Percentiles rank a stretch among this genome's conserved stretches.
These are phyloP conservation scores for Neomonachus schauinslandi DNA, from an alignment of 2,113 vertebrate genomes.

Conservation along the genomic window DNA sequence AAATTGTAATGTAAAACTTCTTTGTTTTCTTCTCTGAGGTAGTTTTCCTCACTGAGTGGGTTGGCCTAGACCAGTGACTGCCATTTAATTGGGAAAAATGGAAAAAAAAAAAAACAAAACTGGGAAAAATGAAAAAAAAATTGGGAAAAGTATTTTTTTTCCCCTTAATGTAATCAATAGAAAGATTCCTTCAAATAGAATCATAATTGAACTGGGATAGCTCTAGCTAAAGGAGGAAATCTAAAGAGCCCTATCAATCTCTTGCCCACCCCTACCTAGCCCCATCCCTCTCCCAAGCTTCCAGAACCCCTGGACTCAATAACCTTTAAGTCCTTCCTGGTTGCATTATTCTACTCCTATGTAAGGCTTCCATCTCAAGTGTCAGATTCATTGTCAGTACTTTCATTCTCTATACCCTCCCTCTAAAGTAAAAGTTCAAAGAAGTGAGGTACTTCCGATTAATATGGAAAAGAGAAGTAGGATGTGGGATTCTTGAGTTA, in stretches of 20 bases:
- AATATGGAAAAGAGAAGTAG: not conserved
- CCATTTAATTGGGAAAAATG: not conserved
- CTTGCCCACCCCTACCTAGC: not conserved
- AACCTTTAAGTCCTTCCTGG: not conserved
- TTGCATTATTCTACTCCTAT: slow-evolving; percentile 6
- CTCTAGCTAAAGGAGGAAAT: not conserved
- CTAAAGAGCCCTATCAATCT: not conserved
- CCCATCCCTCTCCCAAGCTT: not conserved
- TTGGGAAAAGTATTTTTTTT: not conserved
- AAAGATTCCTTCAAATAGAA: not conserved
- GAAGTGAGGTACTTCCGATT: not conserved
- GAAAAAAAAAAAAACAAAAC: not conserved
- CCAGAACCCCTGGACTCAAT: not conserved
- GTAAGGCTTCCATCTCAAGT: not conserved
- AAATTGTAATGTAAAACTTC: not conserved
- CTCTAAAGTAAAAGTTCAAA: not conserved
- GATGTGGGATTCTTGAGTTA: not conserved
- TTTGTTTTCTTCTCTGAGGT: not conserved
- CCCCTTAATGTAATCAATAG: not conserved
- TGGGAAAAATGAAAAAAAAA: not conserved
- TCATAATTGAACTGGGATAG: not conserved
- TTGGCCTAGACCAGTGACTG: not conserved
- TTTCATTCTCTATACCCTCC: not conserved
- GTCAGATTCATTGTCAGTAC: not conserved
- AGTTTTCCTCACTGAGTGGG: not conserved